Conservation (phyloP, 1,140 invertebrate genomes). For the Calliphora vicina region DNA sequence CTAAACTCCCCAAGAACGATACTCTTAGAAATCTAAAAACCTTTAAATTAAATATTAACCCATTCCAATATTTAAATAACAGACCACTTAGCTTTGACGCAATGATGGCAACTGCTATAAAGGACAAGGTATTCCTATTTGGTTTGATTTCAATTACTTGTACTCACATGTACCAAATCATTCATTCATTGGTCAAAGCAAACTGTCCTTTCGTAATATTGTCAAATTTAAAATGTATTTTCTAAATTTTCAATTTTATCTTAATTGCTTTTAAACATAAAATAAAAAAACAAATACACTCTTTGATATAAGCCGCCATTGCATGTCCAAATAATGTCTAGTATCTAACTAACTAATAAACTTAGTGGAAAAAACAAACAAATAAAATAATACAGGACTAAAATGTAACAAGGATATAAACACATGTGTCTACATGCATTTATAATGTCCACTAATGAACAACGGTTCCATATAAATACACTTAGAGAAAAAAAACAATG, state of each 20-base stretch:
- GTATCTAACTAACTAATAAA: background rate
- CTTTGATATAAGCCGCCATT: constrained; percentile 34
- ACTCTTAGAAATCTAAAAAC: too few species aligned
- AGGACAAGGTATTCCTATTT: too few species aligned
- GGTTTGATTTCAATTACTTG: too few species aligned
- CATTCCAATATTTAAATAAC: too few species aligned
- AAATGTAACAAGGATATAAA: background rate
- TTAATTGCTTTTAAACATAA: background rate
- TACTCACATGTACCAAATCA: too few species aligned
- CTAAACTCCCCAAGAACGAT: too few species aligned
- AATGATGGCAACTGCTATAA: too few species aligned
- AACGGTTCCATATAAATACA: background rate
- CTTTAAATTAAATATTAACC: too few species aligned
- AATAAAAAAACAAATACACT: background rate
- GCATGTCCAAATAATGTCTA: background rate
- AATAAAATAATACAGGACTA: background rate
- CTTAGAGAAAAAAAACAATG: constrained; percentile 17
- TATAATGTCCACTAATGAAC: constrained; percentile 30
- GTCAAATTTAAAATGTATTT: background rate
- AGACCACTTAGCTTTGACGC: too few species aligned
- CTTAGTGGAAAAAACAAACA: background rate
- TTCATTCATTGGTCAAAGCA: too few species aligned
- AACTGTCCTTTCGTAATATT: too few species aligned
- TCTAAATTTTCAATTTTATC: background rate
- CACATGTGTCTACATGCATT: constrained; percentile 9